Percentiles rank a stretch among this genome's conserved stretches.
These are phyloP conservation scores for Anoura caudifer DNA, from an alignment of 2,113 vertebrate genomes.

Conservation along the genomic window DNA sequence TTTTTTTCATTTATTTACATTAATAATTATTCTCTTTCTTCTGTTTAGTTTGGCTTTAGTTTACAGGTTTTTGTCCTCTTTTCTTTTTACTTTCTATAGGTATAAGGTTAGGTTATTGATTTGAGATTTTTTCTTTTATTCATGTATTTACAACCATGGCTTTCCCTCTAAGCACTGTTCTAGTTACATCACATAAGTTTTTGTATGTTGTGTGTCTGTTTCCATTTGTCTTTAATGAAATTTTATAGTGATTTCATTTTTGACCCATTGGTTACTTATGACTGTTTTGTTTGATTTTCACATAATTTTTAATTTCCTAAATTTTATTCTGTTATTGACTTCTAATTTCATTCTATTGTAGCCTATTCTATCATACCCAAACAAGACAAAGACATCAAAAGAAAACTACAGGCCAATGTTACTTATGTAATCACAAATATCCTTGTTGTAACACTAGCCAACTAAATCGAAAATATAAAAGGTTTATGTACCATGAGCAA, in stretches of 20 bases:
- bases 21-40: background rate
- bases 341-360: background rate
- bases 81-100: background rate
- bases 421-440: background rate
- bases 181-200: background rate
- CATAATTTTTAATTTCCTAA: background rate
- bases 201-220: background rate
- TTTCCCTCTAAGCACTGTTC: background rate
- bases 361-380: background rate
- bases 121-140: background rate
- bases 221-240: background rate
- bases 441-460: background rate
- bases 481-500: background rate
- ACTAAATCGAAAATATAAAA: background rate
- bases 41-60: background rate
- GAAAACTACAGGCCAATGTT: background rate
- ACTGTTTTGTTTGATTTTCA: background rate
- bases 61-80: background rate
- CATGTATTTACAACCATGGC: background rate
- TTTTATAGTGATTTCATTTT: background rate
- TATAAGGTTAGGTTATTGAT: background rate
- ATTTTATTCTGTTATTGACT: background rate
- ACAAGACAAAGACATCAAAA: background rate
- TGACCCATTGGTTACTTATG: background rate
- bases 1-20: background rate